Base-by-base conservation (phyloP, 1,140 invertebrate genomes). In the Diabrotica virgifera region DNA sequence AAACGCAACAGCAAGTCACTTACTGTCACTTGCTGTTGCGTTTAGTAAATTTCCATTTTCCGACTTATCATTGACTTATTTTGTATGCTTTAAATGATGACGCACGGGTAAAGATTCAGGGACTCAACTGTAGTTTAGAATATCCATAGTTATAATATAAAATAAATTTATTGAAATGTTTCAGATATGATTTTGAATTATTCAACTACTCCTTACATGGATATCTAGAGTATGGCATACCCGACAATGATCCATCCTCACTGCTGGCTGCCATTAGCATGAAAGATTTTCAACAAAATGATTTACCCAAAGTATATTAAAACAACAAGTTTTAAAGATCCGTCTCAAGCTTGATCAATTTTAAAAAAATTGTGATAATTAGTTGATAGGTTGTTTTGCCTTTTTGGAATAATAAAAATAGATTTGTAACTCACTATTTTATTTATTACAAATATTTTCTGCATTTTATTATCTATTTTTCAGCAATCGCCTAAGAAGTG, bases 141-240 rank as follows among this genome's bases (percentile, higher is more conserved):
- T n/a, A n/a, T 51, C 46, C 46, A 51, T 51, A 51, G 1, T 51
- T 51, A 51, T 9, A 9, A 51, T 9, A 51, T 2, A n/a, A n/a
- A n/a, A n/a, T n/a, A n/a, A 12, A 0, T 14, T 12, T 10, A 14
- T n/a, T 53, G 6, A 53, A 8, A 13, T 8, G 3, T 57, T 63
- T 46, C 79, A 92, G 90, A 77, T 87, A 91, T 72, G 92, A 95
- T 79, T 94, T 94, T 79, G 85, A 90, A 76, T 80, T 94, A 38
- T 94, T 94, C 80, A 89, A 89, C 74, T 95, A 94, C 72, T 88
- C 88, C 59, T 82, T 91, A 59, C 82, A 87, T 52, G 87, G 86
- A 64, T 93, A 91, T 74, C 80, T 91, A 62, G 85, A 87, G 54
- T 82, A 89, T 70, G 87, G 87, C 14, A 70, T 72, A 64, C 71